Conservation (phyloP, 1,140 invertebrate genomes). For the Wasmannia auropunctata region DNA sequence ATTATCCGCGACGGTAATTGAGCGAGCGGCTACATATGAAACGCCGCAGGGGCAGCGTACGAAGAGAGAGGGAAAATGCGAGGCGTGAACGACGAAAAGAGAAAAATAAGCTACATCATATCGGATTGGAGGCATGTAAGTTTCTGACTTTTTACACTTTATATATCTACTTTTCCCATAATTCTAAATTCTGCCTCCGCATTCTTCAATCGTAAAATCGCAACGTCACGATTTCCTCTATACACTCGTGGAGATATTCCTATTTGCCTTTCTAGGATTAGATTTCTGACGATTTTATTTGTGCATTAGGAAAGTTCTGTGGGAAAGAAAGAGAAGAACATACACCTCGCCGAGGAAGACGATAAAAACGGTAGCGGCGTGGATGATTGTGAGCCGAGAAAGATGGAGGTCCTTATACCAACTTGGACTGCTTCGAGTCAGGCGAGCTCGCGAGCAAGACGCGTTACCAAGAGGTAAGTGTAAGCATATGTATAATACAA, state of each 20-base stretch:
- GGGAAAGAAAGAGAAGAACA: neutral
- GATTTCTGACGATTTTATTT: conserved; percentile 11
- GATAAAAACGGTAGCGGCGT: neutral
- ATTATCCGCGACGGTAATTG: conserved; percentile 81
- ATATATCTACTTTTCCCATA: neutral
- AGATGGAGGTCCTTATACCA: conserved; percentile 50
- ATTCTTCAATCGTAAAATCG: neutral
- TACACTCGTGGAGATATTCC: neutral
- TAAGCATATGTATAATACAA: conserved; percentile 32
- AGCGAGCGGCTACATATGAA: conserved; percentile 72
- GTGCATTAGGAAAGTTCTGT: neutral
- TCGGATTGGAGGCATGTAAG: neutral
- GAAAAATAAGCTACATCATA: neutral
- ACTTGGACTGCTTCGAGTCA: conserved; percentile 44
- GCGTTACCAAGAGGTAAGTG: conserved; percentile 44
- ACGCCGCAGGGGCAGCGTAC: conserved; percentile 3
- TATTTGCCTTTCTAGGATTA: neutral
- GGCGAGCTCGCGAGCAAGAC: conserved; percentile 47
- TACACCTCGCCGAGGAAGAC: neutral
- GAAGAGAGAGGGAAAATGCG: conserved; percentile 1
- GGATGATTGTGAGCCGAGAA: conserved; percentile 31
- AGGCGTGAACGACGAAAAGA: neutral
- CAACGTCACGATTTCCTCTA: neutral
- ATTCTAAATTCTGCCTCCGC: neutral
- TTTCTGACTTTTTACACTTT: neutral